phyloP scores from a whole-genome alignment of 1,140 invertebrate species.

The Bacillus rossius region DNA sequence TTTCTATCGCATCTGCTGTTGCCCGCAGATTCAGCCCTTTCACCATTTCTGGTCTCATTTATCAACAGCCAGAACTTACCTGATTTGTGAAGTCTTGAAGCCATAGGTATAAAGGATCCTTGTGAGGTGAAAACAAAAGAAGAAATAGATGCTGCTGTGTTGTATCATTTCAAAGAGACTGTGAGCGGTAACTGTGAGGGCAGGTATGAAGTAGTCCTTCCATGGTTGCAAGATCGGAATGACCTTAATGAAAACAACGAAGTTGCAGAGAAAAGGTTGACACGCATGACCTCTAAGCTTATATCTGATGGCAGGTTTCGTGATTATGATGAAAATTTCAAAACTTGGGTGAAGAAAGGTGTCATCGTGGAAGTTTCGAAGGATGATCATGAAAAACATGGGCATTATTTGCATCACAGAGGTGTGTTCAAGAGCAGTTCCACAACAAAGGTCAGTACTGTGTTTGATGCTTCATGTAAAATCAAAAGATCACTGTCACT shows the following conservation, averaged over 20 bases:
- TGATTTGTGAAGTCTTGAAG: conserved; percentile 39
- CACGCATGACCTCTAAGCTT: conserved; percentile 22
- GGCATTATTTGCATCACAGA: conserved; percentile 35
- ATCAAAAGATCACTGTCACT: conserved; percentile 27
- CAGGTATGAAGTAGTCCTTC: conserved; percentile 31
- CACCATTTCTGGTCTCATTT: too few species aligned
- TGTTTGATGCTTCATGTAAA: conserved; percentile 26
- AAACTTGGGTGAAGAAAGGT: conserved; percentile 28
- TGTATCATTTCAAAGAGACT: conserved; percentile 29
- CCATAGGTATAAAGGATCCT: conserved; percentile 36
- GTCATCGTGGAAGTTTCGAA: conserved; percentile 30
- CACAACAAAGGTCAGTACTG: conserved; percentile 26
- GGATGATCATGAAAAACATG: conserved; percentile 18
- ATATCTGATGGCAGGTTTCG: conserved; percentile 21
- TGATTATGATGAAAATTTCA: conserved; percentile 31
- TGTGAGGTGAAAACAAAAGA: conserved; percentile 23
- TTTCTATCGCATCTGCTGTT: too few species aligned
- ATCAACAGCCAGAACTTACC: conserved; percentile 17
- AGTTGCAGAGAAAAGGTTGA: conserved; percentile 21
- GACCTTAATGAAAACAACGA: conserved; percentile 23
- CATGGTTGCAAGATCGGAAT: conserved; percentile 29
- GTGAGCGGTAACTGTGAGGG: conserved; percentile 24
- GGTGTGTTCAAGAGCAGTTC: conserved; percentile 31
- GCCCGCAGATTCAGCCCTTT: too few species aligned
- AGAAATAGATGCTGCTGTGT: conserved; percentile 24